phyloP scores from a whole-genome alignment of 1,140 invertebrate genomes.

The Bombus waltoni region DNA sequence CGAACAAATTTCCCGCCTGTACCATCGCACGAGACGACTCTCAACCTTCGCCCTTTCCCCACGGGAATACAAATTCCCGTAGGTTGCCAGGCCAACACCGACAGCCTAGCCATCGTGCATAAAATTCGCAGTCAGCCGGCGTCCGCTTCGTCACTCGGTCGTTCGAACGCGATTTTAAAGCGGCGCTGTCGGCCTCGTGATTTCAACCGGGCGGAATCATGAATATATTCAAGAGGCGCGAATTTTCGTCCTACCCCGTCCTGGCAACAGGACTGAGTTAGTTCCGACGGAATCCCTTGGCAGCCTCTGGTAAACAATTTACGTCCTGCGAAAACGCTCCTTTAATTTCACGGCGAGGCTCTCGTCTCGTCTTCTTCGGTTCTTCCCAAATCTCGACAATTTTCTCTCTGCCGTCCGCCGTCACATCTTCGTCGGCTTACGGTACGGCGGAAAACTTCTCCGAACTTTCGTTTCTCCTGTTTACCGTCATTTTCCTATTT shows the following conservation, averaged over 20 bases:
- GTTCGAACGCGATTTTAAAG: slow-evolving; percentile 64
- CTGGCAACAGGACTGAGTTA: neutral
- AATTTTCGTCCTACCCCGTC: slow-evolving; percentile 50
- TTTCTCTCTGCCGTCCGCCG: neutral
- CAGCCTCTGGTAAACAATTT: slow-evolving; percentile 63
- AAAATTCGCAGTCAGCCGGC: slow-evolving; percentile 55
- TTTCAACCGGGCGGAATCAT: slow-evolving; percentile 62
- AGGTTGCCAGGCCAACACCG: slow-evolving; percentile 26
- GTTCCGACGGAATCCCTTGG: neutral
- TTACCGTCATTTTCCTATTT: too few species aligned
- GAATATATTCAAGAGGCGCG: slow-evolving; percentile 72
- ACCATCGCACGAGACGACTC: neutral
- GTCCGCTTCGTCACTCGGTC: slow-evolving; percentile 54
- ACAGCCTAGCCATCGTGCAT: slow-evolving; percentile 36
- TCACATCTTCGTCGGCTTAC: too few species aligned
- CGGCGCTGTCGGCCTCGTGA: slow-evolving; percentile 53
- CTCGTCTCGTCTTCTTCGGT: neutral
- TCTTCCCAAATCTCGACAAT: neutral
- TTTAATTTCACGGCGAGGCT: slow-evolving; percentile 25
- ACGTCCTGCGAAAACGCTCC: slow-evolving; percentile 30
- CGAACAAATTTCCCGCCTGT: neutral
- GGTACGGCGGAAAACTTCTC: too few species aligned
- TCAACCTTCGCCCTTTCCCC: neutral
- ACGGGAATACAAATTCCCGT: slow-evolving; percentile 27
- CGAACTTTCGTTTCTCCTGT: too few species aligned